These are phyloP conservation scores for Tor tambroides DNA, from an alignment of 2,113 vertebrate species.

Conservation along the genomic window DNA sequence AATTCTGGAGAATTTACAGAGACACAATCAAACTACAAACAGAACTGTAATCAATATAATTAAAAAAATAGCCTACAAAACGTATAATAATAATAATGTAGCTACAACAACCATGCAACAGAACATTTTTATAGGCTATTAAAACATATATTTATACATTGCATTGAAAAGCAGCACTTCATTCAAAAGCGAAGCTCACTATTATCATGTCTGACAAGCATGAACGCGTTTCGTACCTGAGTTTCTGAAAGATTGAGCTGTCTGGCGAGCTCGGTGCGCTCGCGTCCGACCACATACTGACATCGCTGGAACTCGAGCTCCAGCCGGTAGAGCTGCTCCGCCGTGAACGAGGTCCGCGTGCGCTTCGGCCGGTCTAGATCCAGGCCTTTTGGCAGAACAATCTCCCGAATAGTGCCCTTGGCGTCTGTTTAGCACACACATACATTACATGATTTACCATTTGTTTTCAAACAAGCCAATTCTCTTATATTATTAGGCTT, in stretches of 20 bases:
- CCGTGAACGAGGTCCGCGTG: conserved; percentile 94
- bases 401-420: conserved; percentile 97
- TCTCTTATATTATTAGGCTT: background rate
- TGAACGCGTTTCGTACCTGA: conserved; percentile 77
- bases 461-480: background rate
- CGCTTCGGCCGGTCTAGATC: conserved; percentile 95
- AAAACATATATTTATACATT: background rate
- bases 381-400: conserved; percentile 92
- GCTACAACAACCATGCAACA: background rate
- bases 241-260: conserved; percentile 95
- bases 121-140: background rate
- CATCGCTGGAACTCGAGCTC: conserved; percentile 96
- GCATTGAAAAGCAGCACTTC: background rate
- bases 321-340: conserved; percentile 93
- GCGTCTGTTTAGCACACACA: conserved; percentile 79
- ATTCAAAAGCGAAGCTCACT: background rate
- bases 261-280: conserved; percentile 89
- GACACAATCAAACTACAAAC: background rate
- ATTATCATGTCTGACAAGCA: background rate
- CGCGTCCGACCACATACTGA: conserved; percentile 94
- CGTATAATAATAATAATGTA: background rate
- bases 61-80: background rate
- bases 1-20: background rate
- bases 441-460: background rate
- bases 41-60: background rate